Conservation (phyloP, 2,113 vertebrate species). For the Salvelinus namaycush region DNA sequence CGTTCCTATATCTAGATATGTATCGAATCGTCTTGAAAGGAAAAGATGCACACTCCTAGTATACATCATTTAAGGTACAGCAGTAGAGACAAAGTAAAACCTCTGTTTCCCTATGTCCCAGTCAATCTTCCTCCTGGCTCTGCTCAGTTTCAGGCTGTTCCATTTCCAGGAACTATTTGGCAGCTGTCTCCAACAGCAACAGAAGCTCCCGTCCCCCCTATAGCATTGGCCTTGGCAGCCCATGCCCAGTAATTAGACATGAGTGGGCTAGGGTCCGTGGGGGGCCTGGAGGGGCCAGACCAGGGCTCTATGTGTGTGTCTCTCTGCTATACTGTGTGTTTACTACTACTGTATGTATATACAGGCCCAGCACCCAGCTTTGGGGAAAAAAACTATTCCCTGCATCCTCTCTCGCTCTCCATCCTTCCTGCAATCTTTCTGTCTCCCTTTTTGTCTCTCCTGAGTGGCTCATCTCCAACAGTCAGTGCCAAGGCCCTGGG, state of each 20-base stretch:
- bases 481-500: constrained; percentile 4
- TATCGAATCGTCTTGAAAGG: too few species aligned
- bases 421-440: constrained; percentile 11
- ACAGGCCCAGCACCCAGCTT: not conserved
- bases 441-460: not conserved
- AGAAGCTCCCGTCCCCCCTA: constrained; percentile 53
- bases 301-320: not conserved
- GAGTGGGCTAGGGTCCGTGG: not conserved
- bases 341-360: constrained; percentile 4
- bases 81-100: not conserved
- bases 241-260: constrained; percentile 42
- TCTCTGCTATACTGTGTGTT: constrained; percentile 12
- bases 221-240: constrained; percentile 47
- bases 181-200: constrained; percentile 35
- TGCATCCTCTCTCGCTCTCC: not conserved
- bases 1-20: too few species aligned
- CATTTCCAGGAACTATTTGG: constrained; percentile 21
- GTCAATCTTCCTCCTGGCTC: not conserved
- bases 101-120: too few species aligned
- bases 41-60: not conserved
- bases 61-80: not conserved
- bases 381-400: constrained; percentile 6
- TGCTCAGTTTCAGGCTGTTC: constrained; percentile 32
- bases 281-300: not conserved
- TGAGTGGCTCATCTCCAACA: constrained; percentile 33